Evolutionary conservation across 2,797 vertebrate species (phyloP), one percentile per base, ranked within the genome.

Genomic region (Cryptoprocta ferox): DNA sequence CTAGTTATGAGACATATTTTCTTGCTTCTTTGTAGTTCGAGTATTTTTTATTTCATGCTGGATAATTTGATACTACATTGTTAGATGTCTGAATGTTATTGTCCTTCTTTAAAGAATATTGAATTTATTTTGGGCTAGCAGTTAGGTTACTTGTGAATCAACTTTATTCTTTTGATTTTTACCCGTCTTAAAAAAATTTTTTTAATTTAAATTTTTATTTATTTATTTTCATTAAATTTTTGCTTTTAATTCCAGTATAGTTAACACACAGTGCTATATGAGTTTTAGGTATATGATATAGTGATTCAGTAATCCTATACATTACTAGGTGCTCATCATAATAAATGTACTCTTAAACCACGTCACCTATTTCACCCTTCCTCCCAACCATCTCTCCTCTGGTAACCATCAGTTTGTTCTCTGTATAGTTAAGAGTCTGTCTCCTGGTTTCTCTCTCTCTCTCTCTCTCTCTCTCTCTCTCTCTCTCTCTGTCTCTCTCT

Each of bases 71-170:
- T 56, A 56, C 45, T 78, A 78, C 30, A 28, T 59, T 80, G 5
- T 80, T 78, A n/a, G 66, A 39, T 80, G 37, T 50, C 37, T 78
- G 56, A 59, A 83, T 89, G 21, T 79, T 88, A 83, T 12, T 92
- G 28, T 85, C 18, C 80, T 95, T 19, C 35, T 83, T 89, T 80
- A 89, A 89, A 92, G 50, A 92, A 28, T 79, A 39, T 81, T 76
- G 35, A 78, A n/a, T 85, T 85, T 68, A 39, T 59, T 81, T 91
- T 82, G 88, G 28, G 2, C 30, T 85, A 65, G 7, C 53, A 76
- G 16, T 73, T 84, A 66, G 63, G 19, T 73, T 85, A 80, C 35
- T 85, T 93, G 32, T 35, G 63, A 71, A 71, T 87, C 19, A 85
- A 30, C 7, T 73, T 85, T 45, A 71, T 80, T 91, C 73, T 85